These are phyloP conservation scores for Nemotelus nigrinus DNA, from an alignment of 2,888 invertebrate genomes.

Conservation along the genomic window DNA sequence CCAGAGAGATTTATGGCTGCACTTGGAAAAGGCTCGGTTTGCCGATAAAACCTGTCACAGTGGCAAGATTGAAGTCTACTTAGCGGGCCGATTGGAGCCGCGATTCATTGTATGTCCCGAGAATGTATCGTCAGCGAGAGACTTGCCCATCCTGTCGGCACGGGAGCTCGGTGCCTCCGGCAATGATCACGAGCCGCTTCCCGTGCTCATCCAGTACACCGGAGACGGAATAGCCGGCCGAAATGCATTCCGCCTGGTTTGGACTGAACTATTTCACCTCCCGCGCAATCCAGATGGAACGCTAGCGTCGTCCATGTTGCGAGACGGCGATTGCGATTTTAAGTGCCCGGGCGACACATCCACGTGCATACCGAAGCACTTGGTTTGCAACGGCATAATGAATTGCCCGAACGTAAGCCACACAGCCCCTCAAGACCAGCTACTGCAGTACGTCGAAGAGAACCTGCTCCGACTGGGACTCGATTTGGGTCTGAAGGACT, in stretches of 20 bases:
- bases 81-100: conserved; percentile 77
- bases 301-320: conserved; percentile 79
- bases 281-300: conserved; percentile 86
- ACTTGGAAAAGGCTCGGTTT: conserved; percentile 87
- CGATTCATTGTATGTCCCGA: conserved; percentile 86
- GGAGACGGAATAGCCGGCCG: conserved; percentile 82
- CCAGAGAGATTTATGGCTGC: conserved; percentile 86
- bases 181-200: conserved; percentile 71
- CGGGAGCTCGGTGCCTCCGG: conserved; percentile 75
- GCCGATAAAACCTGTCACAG: conserved; percentile 86
- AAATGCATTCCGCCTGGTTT: conserved; percentile 87
- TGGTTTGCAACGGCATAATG: conserved; percentile 87
- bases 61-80: conserved; percentile 84
- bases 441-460: conserved; percentile 70
- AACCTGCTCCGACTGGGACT: conserved; percentile 70
- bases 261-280: conserved; percentile 89
- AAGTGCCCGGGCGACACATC: conserved; percentile 86
- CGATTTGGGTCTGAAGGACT: conserved; percentile 66
- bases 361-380: conserved; percentile 82
- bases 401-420: conserved; percentile 83
- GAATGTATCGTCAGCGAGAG: conserved; percentile 82
- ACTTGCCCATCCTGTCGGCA: conserved; percentile 81
- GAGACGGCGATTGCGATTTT: conserved; percentile 83
- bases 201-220: conserved; percentile 77
- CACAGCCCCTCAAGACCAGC: conserved; percentile 63